A percentile compares a stretch with the other conserved stretches of the same genome.
Conservation (phyloP, 2,113 vertebrate species). For the Nycticryphes semicollaris region DNA sequence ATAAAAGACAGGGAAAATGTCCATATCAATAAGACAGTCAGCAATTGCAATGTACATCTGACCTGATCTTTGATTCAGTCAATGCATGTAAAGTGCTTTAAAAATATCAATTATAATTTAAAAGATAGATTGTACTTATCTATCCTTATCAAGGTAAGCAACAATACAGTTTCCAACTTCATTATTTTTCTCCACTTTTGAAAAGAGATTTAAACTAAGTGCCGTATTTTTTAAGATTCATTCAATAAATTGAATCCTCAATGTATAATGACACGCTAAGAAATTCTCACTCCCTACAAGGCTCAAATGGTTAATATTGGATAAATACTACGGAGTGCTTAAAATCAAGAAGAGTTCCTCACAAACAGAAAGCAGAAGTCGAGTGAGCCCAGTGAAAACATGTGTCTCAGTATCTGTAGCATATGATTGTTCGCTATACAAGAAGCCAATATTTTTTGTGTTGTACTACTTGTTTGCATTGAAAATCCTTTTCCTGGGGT, state of each 20-base stretch:
- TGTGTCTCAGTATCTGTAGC: not conserved
- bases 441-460: not conserved
- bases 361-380: not conserved
- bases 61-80: not conserved
- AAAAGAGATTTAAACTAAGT: not conserved
- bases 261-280: not conserved
- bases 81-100: not conserved
- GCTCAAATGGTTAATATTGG: not conserved
- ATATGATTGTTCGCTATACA: not conserved
- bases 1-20: not conserved
- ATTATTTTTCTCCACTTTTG: not conserved
- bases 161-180: not conserved
- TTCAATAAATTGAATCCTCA: not conserved
- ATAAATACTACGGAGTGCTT: not conserved
- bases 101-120: slow-evolving; percentile 5
- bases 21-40: not conserved
- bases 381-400: not conserved
- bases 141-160: not conserved
- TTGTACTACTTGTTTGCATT: not conserved
- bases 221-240: not conserved
- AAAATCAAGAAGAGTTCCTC: not conserved
- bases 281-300: not conserved
- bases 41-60: not conserved
- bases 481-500: not conserved
- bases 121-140: not conserved